phyloP scores from a whole-genome alignment of 2,797 vertebrate genomes.

The Argentina silus region DNA sequence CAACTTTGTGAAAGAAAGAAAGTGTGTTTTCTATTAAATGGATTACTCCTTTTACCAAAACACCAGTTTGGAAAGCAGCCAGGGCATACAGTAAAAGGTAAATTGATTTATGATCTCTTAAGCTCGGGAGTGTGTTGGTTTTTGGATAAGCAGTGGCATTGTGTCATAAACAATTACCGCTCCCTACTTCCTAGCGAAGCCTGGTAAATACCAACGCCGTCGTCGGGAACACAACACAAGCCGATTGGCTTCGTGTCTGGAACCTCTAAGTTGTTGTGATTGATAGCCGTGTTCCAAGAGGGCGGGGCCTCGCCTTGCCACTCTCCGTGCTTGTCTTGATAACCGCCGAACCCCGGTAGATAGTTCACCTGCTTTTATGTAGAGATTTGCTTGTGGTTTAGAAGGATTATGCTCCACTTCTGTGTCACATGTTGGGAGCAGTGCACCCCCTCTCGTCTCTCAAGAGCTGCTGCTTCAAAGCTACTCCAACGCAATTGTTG shows the following conservation, averaged over 20 bases:
- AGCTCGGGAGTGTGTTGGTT: conserved; percentile 61
- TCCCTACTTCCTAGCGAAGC: conserved; percentile 46
- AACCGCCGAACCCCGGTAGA: conserved; percentile 33
- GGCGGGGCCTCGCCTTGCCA: conserved; percentile 37
- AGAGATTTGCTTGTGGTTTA: conserved; percentile 64
- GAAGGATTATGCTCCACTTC: conserved; percentile 71
- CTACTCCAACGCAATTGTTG: conserved; percentile 70
- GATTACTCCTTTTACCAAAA: conserved; percentile 77
- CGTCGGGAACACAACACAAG: conserved; percentile 41
- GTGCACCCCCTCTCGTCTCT: conserved; percentile 55
- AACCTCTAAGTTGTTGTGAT: conserved; percentile 48
- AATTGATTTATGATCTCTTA: conserved; percentile 79
- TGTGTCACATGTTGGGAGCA: conserved; percentile 59
- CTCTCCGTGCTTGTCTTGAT: conserved; percentile 44
- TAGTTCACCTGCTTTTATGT: conserved; percentile 52
- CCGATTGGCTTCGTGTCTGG: conserved; percentile 36
- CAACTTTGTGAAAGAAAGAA: conserved; percentile 48
- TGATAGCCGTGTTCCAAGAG: conserved; percentile 51
- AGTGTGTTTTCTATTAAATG: conserved; percentile 73
- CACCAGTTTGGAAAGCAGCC: conserved; percentile 64
- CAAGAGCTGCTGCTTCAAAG: conserved; percentile 69
- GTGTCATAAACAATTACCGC: conserved; percentile 67
- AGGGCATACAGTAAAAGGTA: conserved; percentile 63
- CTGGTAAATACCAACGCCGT: conserved; percentile 53
- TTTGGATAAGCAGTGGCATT: conserved; percentile 65